Percentiles rank a stretch among this genome's conserved stretches.
Conservation (phyloP, 2,113 vertebrate species). For the Nicator chloris region DNA sequence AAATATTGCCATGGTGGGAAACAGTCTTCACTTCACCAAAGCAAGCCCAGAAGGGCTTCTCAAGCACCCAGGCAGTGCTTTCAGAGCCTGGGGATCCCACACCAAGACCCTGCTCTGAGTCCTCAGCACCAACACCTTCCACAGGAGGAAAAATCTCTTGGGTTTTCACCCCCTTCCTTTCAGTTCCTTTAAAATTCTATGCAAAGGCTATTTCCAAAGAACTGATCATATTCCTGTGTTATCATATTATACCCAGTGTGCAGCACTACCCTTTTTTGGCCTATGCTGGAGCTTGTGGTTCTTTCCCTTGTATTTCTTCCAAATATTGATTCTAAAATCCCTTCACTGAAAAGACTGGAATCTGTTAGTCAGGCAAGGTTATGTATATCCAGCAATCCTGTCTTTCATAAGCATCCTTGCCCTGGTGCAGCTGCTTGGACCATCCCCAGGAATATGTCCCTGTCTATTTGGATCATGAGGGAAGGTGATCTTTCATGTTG, state of each 20-base stretch:
- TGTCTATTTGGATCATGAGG: neutral
- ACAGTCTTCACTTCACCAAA: neutral
- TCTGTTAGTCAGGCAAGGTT: neutral
- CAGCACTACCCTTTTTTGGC: neutral
- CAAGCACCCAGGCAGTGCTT: neutral
- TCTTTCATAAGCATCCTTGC: neutral
- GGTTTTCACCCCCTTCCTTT: neutral
- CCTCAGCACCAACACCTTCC: neutral
- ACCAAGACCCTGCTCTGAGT: neutral
- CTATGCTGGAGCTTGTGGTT: neutral
- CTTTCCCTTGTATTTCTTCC: neutral
- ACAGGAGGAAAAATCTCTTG: neutral
- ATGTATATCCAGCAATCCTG: neutral
- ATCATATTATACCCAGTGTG: neutral
- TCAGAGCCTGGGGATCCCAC: neutral
- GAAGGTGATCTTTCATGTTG: neutral
- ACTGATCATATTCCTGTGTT: neutral
- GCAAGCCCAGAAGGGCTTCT: neutral
- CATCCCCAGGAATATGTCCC: neutral
- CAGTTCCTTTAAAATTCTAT: neutral
- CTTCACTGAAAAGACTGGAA: neutral
- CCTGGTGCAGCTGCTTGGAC: slow-evolving; percentile 40
- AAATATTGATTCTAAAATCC: neutral
- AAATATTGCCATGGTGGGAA: neutral
- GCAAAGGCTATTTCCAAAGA: neutral